Conservation (phyloP, 53 echinoderm and acorn worm species). For the Henricia sp. region DNA sequence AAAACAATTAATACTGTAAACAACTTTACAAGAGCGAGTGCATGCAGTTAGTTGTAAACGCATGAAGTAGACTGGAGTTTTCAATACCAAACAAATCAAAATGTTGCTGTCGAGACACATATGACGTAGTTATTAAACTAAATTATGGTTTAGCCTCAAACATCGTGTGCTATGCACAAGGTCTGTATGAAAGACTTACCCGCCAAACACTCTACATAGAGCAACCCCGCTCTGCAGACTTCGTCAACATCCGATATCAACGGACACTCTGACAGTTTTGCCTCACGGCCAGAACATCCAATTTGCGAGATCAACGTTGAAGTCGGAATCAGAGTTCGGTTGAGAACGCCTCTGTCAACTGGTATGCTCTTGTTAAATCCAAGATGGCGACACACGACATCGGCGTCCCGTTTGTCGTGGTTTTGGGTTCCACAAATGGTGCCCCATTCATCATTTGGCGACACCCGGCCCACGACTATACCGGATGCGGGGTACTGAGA, state of each 20-base stretch:
- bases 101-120: neutral
- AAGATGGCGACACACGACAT: conserved; percentile 1
- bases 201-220: neutral
- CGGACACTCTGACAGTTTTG: neutral
- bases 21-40: neutral
- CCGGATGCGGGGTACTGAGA: neutral
- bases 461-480: neutral
- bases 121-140: neutral
- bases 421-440: neutral
- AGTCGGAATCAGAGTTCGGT: neutral
- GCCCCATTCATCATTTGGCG: conserved; percentile 2
- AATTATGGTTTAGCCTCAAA: neutral
- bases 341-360: neutral
- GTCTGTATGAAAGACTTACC: neutral
- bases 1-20: too few relatives aligned
- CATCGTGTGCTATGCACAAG: neutral
- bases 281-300: neutral
- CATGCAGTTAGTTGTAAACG: neutral
- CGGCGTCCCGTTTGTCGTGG: neutral
- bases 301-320: neutral
- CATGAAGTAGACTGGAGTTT: neutral
- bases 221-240: neutral
- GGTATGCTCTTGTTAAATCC: neutral
- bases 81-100: neutral
- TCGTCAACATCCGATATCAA: neutral